A percentile compares a stretch with the other conserved stretches of the same genome.
phyloP scores from a whole-genome alignment of 2,113 vertebrate species.

The Anolis sagrei region DNA sequence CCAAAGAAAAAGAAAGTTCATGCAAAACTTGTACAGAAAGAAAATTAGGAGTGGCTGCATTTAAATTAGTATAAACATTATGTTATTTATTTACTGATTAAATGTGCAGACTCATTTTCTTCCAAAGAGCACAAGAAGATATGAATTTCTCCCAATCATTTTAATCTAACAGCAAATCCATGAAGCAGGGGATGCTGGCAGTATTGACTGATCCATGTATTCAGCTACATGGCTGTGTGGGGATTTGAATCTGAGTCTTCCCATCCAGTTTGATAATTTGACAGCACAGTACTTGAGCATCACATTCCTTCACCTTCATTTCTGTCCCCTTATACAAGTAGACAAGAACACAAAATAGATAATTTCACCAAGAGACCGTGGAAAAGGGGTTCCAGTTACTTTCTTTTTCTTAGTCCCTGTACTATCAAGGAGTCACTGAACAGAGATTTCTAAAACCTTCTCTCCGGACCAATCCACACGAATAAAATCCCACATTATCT shows the following conservation, averaged over 20 bases:
- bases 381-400: too few species aligned
- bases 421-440: background rate
- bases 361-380: background rate
- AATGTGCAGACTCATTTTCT: background rate
- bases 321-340: background rate
- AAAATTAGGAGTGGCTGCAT: background rate
- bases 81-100: background rate
- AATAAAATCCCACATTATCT: too few species aligned
- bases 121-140: background rate
- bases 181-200: background rate
- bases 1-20: background rate
- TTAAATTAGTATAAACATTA: background rate
- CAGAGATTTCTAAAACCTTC: background rate
- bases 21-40: background rate
- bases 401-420: too few species aligned
- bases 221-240: background rate
- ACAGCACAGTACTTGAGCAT: background rate
- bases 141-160: background rate
- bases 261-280: background rate
- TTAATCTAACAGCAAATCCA: background rate
- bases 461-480: too few species aligned
- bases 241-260: background rate
- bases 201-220: background rate
- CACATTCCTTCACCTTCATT: background rate
- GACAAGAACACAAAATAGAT: background rate